Evolutionary conservation across 2,888 invertebrate genomes (phyloP).

Genomic region (Cetonia aurata): DNA sequence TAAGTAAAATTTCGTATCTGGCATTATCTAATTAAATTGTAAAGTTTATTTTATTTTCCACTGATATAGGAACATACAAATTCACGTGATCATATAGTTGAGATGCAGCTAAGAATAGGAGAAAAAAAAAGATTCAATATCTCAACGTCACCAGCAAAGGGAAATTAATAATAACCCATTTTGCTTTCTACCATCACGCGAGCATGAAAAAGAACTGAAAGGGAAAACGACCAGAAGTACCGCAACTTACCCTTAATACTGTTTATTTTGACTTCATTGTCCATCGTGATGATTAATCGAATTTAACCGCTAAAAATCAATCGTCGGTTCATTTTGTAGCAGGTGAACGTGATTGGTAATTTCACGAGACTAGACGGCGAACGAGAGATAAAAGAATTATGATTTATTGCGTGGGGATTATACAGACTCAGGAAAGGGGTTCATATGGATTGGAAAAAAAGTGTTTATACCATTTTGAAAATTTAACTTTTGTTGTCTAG

Average conservation of each 20-base stretch:
- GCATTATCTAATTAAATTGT: no score
- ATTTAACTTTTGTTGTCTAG: no score
- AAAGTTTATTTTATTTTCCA: no score
- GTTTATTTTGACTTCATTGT: not conserved
- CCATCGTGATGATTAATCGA: constrained; percentile 3
- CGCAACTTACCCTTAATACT: not conserved
- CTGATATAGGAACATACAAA: not conserved
- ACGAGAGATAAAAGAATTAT: no score
- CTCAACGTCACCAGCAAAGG: constrained; percentile 1
- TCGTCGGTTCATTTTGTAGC: not conserved
- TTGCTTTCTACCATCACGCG: not conserved
- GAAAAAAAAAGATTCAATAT: constrained; percentile 7
- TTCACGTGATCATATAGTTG: not conserved
- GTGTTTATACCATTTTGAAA: no score
- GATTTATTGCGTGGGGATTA: no score
- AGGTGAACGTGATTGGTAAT: constrained; percentile 3
- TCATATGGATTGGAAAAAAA: no score
- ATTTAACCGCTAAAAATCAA: not conserved
- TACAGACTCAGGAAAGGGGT: no score
- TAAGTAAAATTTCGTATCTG: no score
- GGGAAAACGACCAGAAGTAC: not conserved
- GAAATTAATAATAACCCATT: not conserved
- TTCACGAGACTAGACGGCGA: not conserved
- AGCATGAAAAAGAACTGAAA: not conserved
- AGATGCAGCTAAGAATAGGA: not conserved